These are phyloP conservation scores for Cylindroiulus punctatus DNA, from an alignment of 2,888 invertebrate genomes.

Conservation along the genomic window DNA sequence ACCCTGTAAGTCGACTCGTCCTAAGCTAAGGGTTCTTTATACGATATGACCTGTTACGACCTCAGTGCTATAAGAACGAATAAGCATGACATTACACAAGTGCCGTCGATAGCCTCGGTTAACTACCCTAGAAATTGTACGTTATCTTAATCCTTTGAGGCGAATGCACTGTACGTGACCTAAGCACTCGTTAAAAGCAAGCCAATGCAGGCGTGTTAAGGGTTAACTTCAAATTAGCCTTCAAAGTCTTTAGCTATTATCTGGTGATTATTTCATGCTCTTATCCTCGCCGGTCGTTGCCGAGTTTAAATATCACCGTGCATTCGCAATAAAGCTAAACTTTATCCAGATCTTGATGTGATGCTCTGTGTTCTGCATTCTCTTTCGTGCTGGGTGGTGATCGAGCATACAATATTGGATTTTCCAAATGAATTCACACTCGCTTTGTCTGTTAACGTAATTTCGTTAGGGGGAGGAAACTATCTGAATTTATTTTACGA, in stretches of 20 bases:
- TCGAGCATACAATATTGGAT: background rate
- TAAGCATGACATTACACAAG: too few relatives aligned
- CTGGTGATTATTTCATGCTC: background rate
- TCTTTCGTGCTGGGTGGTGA: background rate
- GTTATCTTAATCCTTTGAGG: too few relatives aligned
- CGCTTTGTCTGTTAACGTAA: background rate
- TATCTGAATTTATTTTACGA: background rate
- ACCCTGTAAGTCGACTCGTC: too few relatives aligned
- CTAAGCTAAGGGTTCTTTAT: too few relatives aligned
- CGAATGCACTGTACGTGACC: background rate
- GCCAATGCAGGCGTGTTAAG: background rate
- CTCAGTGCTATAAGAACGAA: too few relatives aligned
- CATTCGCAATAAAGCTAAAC: background rate
- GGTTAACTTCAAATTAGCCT: background rate
- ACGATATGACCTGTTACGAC: too few relatives aligned
- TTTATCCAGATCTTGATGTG: background rate
- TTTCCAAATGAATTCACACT: constrained; percentile 24
- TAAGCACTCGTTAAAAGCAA: background rate
- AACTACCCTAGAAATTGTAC: too few relatives aligned
- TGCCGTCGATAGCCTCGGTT: too few relatives aligned
- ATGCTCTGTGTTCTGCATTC: background rate
- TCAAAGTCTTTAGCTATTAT: background rate
- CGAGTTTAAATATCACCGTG: background rate
- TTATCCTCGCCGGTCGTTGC: background rate
- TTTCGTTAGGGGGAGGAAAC: background rate